A percentile compares a stretch with the other conserved stretches of the same genome.
Evolutionary conservation across 2,797 vertebrate genomes (phyloP).

Genomic region (Alauda arvensis): DNA sequence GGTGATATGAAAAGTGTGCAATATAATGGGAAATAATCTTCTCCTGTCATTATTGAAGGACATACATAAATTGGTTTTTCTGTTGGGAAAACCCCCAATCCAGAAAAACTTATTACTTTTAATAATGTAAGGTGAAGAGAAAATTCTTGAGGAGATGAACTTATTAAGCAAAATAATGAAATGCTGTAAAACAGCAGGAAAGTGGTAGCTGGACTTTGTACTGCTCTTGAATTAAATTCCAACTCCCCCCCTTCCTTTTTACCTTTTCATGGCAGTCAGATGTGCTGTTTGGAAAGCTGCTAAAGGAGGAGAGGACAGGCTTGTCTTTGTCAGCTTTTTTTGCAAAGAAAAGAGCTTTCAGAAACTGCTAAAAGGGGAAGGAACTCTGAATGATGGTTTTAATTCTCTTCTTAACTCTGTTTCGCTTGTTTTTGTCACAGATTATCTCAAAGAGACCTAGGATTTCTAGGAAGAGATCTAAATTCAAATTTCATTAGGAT

Average conservation of each 20-base stretch:
- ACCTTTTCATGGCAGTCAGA: constrained; percentile 64
- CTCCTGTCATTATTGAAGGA: constrained; percentile 80
- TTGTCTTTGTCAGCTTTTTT: constrained; percentile 67
- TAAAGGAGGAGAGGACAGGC: constrained; percentile 54
- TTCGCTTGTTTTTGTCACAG: constrained; percentile 24
- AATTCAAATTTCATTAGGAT: constrained; percentile 29
- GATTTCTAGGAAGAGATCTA: constrained; percentile 19
- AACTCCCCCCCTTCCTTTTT: constrained; percentile 29
- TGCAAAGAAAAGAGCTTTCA: constrained; percentile 50
- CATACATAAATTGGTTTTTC: constrained; percentile 82
- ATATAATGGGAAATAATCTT: constrained; percentile 80
- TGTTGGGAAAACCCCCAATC: constrained; percentile 78
- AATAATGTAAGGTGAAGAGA: constrained; percentile 79
- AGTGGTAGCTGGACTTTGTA: constrained; percentile 72
- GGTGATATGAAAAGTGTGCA: constrained; percentile 76
- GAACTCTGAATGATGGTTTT: not conserved
- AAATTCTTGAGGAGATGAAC: constrained; percentile 80
- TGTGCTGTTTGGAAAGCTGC: constrained; percentile 63
- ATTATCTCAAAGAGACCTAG: constrained; percentile 31
- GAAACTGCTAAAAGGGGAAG: constrained; percentile 37
- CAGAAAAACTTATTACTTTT: constrained; percentile 83
- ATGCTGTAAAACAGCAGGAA: constrained; percentile 74
- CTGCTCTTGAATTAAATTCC: constrained; percentile 74
- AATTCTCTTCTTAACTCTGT: constrained; percentile 9
- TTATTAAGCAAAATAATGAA: constrained; percentile 84